phyloP scores from a whole-genome alignment of 2,797 vertebrate genomes.

The Heteromormyrus szaboi region DNA sequence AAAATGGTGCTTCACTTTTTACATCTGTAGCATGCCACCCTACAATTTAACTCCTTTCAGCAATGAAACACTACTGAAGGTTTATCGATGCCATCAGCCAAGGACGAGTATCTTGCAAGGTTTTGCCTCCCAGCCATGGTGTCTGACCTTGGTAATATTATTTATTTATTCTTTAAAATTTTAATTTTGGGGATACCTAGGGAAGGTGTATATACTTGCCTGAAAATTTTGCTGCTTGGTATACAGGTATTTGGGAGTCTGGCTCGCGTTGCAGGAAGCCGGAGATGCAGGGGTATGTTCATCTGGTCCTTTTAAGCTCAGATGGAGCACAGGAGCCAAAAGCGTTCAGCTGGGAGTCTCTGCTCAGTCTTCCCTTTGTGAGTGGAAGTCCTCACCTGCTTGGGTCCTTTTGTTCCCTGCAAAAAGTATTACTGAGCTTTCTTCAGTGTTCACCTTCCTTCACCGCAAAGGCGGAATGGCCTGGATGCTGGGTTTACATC shows the following conservation, averaged over 20 bases:
- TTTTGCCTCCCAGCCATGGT: background rate
- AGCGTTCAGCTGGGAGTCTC: background rate
- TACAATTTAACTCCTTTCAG: background rate
- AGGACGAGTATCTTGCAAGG: background rate
- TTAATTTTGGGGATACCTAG: conserved; percentile 28
- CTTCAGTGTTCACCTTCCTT: conserved; percentile 4
- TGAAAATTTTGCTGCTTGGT: conserved; percentile 34
- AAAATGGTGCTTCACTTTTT: conserved; percentile 5
- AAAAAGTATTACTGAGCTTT: background rate
- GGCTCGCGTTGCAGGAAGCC: conserved; percentile 20
- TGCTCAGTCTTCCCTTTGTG: background rate
- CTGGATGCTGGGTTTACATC: conserved; percentile 26
- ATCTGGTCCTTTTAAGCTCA: background rate
- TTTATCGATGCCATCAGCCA: background rate
- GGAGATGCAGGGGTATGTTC: background rate
- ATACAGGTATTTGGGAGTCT: conserved; percentile 29
- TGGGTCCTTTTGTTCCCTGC: background rate
- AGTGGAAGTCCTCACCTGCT: background rate
- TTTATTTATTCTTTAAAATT: conserved; percentile 1
- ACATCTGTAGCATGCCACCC: conserved; percentile 10
- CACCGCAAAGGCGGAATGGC: background rate
- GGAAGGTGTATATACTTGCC: conserved; percentile 34
- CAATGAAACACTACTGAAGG: conserved; percentile 19
- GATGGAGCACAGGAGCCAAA: conserved; percentile 3
- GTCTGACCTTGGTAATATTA: background rate